These are phyloP conservation scores for pig (Sus scrofa) DNA, from an alignment of 2,113 vertebrate genomes.

Conservation along the genomic window DNA sequence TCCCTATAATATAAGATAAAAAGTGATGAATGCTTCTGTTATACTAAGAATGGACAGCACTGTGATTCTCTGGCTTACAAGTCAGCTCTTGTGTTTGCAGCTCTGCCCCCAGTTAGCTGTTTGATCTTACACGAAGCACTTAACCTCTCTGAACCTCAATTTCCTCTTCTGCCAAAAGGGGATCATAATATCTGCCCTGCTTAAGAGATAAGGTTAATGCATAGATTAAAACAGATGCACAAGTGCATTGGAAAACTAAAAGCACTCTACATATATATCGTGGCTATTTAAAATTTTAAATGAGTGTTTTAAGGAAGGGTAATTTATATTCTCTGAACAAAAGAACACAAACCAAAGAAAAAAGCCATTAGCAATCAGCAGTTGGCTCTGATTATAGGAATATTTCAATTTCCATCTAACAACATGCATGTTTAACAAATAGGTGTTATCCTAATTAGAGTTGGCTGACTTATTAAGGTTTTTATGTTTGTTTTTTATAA, in stretches of 20 bases:
- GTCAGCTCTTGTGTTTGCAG: neutral
- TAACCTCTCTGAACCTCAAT: constrained; percentile 49
- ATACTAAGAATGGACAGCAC: neutral
- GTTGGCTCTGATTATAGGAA: neutral
- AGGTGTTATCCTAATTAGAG: constrained; percentile 58
- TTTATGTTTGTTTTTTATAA: neutral
- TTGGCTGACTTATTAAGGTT: neutral
- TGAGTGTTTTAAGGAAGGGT: constrained; percentile 55
- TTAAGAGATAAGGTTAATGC: constrained; percentile 1
- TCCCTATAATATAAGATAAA: neutral
- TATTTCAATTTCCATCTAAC: constrained; percentile 48
- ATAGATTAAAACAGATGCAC: constrained; percentile 21
- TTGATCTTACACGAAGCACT: constrained; percentile 33
- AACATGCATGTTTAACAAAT: constrained; percentile 37
- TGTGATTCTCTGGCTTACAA: neutral
- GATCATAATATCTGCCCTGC: neutral
- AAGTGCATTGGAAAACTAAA: neutral
- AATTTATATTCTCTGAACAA: constrained; percentile 54
- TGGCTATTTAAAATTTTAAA: constrained; percentile 25
- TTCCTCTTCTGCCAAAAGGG: constrained; percentile 2
- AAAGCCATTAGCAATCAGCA: constrained; percentile 28
- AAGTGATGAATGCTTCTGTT: neutral
- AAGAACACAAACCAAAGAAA: neutral
- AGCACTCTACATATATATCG: neutral
- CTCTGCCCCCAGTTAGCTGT: constrained; percentile 2